A percentile compares a stretch with the other conserved stretches of the same genome.
These are phyloP conservation scores for Parambassis ranga DNA, from an alignment of 2,797 vertebrate genomes.

Conservation along the genomic window DNA sequence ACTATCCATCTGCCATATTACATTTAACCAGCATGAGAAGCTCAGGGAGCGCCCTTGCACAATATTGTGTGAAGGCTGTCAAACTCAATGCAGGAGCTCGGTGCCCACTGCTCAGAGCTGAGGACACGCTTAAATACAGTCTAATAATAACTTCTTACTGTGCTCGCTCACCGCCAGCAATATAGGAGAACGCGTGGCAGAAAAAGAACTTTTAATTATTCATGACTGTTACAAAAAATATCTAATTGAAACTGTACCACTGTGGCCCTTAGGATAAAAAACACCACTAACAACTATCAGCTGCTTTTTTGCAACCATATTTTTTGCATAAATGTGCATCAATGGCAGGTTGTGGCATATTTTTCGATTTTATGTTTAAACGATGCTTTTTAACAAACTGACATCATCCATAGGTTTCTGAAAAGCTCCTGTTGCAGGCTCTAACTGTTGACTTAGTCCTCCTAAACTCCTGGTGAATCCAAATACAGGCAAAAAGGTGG, in stretches of 20 bases:
- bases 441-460: too few relatives aligned
- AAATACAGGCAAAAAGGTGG: too few relatives aligned
- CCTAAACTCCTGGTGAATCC: too few relatives aligned
- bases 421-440: too few relatives aligned
- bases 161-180: conserved; percentile 41
- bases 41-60: conserved; percentile 71
- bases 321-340: too few relatives aligned
- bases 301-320: conserved; percentile 43
- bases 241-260: conserved; percentile 59
- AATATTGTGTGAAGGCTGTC: conserved; percentile 80
- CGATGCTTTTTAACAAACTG: too few relatives aligned
- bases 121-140: conserved; percentile 62
- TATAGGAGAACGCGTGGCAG: conserved; percentile 42
- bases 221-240: conserved; percentile 29
- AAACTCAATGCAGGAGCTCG: conserved; percentile 70
- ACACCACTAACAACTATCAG: conserved; percentile 40
- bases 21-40: conserved; percentile 76
- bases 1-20: conserved; percentile 77
- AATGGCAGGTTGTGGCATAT: too few relatives aligned
- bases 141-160: conserved; percentile 70
- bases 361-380: too few relatives aligned
- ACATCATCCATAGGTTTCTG: too few relatives aligned
- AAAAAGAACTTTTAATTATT: conserved; percentile 66
- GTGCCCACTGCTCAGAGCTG: conserved; percentile 56
- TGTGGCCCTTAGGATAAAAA: conserved; percentile 46